Evolutionary conservation across 2,113 vertebrate genomes (phyloP).

Genomic region (Embiotoca jacksoni): DNA sequence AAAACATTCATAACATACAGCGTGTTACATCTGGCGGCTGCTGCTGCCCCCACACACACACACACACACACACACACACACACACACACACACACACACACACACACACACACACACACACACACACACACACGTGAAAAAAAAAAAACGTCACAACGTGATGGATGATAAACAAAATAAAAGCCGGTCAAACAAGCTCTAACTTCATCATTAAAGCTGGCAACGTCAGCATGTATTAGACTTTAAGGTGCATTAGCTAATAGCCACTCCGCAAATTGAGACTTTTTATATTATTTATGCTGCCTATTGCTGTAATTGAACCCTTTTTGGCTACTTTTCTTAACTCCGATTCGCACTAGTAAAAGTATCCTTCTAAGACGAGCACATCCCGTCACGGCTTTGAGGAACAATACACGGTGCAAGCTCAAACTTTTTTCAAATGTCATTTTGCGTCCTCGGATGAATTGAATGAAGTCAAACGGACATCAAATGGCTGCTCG

Average conservation of each 20-base stretch:
- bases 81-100: too few relatives aligned
- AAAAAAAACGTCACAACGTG: slow-evolving; percentile 25
- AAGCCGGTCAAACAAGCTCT: too few relatives aligned
- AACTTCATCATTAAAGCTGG: slow-evolving; percentile 4
- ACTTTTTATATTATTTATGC: not conserved
- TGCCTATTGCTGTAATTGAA: not conserved
- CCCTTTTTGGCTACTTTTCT: not conserved
- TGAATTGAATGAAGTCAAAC: slow-evolving; percentile 32
- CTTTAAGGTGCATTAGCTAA: slow-evolving; percentile 11
- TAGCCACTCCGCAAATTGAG: slow-evolving; percentile 12
- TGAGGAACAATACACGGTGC: not conserved
- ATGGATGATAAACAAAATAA: slow-evolving; percentile 37
- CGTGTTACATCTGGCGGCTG: slow-evolving; percentile 51
- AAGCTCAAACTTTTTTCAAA: not conserved
- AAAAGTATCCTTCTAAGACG: not conserved
- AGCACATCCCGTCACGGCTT: not conserved
- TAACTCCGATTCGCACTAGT: not conserved
- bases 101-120: too few relatives aligned
- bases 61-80: too few relatives aligned
- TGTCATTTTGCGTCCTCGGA: slow-evolving; percentile 28
- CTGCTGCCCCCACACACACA: slow-evolving; percentile 22
- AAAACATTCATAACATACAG: slow-evolving; percentile 62
- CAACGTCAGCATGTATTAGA: not conserved
- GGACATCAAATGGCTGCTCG: slow-evolving; percentile 7
- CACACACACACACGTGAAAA: not conserved